These are phyloP conservation scores for Drosophila anomalata DNA, from an alignment of 2,888 invertebrate genomes.

Conservation along the genomic window DNA sequence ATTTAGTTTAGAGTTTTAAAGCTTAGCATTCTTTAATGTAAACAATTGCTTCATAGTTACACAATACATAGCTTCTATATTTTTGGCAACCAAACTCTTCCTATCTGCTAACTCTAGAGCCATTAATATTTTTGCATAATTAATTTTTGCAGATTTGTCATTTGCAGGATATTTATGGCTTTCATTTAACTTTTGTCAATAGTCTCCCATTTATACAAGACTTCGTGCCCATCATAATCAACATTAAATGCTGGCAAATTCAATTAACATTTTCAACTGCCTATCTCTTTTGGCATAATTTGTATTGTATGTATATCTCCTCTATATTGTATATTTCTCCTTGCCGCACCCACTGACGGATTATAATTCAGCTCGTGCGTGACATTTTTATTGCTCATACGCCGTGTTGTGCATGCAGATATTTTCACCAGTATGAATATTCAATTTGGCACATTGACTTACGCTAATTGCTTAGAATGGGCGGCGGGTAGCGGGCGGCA, in stretches of 20 bases:
- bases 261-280: conserved; percentile 50
- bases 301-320: too few relatives aligned
- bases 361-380: conserved; percentile 51
- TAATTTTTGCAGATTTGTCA: too few relatives aligned
- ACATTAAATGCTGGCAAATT: conserved; percentile 46
- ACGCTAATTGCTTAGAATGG: conserved; percentile 51
- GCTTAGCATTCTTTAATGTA: too few relatives aligned
- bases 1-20: neutral
- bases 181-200: conserved; percentile 3
- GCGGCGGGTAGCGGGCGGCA: neutral
- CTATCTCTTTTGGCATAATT: neutral
- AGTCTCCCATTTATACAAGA: conserved; percentile 17
- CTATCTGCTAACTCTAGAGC: too few relatives aligned
- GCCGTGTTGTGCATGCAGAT: conserved; percentile 66
- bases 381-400: conserved; percentile 68
- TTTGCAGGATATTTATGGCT: conserved; percentile 15
- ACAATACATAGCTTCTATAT: too few relatives aligned
- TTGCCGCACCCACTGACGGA: neutral
- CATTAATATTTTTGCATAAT: too few relatives aligned
- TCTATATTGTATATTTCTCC: neutral
- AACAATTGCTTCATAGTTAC: too few relatives aligned
- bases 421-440: conserved; percentile 45
- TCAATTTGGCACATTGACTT: conserved; percentile 63
- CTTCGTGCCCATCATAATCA: conserved; percentile 32
- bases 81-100: too few relatives aligned